Evolutionary conservation across 2,113 vertebrate species (phyloP).

Genomic region (Irena cyanogastra): DNA sequence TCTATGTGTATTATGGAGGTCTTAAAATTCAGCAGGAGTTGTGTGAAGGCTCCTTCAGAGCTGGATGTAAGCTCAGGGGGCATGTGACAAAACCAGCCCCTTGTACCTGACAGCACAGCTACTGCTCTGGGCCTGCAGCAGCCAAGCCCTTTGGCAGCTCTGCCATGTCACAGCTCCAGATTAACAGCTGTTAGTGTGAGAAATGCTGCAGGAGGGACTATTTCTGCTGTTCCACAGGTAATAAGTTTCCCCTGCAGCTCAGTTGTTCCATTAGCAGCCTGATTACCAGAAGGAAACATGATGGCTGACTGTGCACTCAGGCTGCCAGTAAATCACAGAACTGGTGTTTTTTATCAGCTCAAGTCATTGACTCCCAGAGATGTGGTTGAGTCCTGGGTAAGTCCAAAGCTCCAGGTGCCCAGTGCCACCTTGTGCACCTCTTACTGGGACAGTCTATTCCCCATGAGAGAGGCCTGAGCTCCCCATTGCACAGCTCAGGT

Average conservation of each 20-base stretch:
- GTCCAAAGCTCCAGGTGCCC: neutral
- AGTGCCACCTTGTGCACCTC: neutral
- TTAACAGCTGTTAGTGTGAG: neutral
- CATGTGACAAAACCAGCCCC: accelerated
- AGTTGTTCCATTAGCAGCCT: neutral
- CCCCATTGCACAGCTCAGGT: neutral
- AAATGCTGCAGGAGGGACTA: neutral
- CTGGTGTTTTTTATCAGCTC: neutral
- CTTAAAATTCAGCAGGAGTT: neutral
- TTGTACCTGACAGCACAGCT: neutral
- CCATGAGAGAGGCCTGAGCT: accelerated
- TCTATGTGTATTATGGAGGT: neutral
- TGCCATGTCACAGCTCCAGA: neutral
- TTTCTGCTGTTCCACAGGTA: neutral
- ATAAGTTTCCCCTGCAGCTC: neutral
- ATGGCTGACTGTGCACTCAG: neutral
- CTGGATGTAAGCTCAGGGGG: neutral
- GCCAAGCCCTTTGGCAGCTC: neutral
- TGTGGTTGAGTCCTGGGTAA: neutral
- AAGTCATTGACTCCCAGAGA: neutral
- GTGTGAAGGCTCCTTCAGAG: neutral
- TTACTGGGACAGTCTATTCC: neutral
- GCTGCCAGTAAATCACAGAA: neutral
- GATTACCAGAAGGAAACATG: neutral
- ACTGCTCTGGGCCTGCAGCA: neutral